Evolutionary conservation across 2,113 vertebrate species (phyloP).

Genomic region (Canis aureus): DNA sequence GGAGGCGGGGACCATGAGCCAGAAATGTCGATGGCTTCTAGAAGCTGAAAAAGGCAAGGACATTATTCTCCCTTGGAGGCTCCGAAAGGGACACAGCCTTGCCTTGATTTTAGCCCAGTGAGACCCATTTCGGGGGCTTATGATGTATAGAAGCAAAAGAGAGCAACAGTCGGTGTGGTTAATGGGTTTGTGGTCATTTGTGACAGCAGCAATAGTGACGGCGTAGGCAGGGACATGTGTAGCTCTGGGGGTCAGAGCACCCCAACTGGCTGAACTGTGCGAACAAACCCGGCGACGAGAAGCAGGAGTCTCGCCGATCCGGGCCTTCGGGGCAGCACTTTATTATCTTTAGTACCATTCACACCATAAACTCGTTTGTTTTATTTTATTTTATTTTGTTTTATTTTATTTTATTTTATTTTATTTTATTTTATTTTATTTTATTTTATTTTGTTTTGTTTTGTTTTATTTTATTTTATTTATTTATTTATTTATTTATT

Average conservation of each 20-base stretch:
- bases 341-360: neutral
- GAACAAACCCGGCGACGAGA: neutral
- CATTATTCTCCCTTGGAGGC: neutral
- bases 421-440: too few species aligned
- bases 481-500: too few species aligned
- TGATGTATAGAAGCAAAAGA: neutral
- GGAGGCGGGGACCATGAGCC: neutral
- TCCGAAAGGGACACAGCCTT: neutral
- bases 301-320: neutral
- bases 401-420: too few species aligned
- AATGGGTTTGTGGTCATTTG: neutral
- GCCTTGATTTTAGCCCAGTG: neutral
- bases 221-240: neutral
- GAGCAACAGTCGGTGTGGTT: neutral
- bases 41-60: neutral
- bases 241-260: neutral
- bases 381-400: neutral
- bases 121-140: neutral
- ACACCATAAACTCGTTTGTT: neutral
- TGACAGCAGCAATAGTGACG: neutral
- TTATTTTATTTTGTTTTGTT: too few species aligned
- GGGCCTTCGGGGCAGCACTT: neutral
- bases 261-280: neutral
- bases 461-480: too few species aligned
- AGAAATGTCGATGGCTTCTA: neutral